phyloP scores from a whole-genome alignment of 2,113 vertebrate species.

The Hystrix brachyura region DNA sequence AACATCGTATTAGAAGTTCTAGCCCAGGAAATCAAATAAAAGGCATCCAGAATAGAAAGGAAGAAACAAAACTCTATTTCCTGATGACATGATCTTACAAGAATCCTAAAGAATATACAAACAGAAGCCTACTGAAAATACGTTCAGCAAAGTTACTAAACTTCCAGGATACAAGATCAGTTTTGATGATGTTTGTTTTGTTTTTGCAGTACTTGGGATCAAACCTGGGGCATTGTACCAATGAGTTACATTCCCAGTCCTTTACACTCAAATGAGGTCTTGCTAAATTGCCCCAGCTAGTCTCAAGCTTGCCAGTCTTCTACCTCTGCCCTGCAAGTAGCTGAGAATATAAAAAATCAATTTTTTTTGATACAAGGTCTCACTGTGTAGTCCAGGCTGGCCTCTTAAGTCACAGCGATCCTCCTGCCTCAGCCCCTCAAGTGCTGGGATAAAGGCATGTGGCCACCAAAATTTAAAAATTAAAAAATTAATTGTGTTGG shows the following conservation, averaged over 20 bases:
- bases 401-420: no score
- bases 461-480: no score
- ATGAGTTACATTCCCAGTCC: not conserved
- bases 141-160: not conserved
- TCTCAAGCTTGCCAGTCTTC: not conserved
- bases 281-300: not conserved
- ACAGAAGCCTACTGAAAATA: not conserved
- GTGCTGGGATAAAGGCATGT: no score
- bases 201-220: not conserved
- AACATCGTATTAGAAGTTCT: not conserved
- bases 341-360: not conserved
- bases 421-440: no score
- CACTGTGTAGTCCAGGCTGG: no score
- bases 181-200: not conserved
- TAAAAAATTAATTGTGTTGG: no score
- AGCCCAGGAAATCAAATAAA: slow-evolving; percentile 30
- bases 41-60: not conserved
- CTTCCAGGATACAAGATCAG: slow-evolving; percentile 8
- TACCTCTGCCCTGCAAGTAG: not conserved
- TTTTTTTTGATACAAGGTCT: no score
- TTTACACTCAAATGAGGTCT: not conserved
- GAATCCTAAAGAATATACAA: slow-evolving; percentile 21
- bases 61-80: slow-evolving; percentile 9
- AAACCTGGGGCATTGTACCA: not conserved
- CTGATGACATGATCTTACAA: not conserved